Evolutionary conservation across 92 coral and sea anemone genomes (phyloP), one percentile per base, ranked within the genome.

Genomic region (Phenganax stokvisi): DNA sequence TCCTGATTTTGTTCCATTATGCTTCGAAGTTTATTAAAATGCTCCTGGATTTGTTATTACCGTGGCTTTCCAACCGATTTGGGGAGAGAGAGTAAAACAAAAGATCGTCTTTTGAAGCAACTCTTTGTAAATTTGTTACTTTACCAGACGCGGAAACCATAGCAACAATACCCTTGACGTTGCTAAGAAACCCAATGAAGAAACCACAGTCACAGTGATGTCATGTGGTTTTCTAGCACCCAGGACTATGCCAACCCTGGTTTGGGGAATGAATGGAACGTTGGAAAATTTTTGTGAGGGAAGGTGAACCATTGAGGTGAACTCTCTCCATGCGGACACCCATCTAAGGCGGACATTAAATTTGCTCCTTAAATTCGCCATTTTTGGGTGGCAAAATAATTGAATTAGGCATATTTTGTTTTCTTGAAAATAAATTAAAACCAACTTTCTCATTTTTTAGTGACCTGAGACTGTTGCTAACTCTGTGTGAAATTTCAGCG

Each of bases 1-100:
- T 90, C 91, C 71, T 76, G 80, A 13, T 66, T 70, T 10, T 77
- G 86, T 81, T 87, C 91, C 80, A 76, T 76, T 57, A 9, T 30
- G 5, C 57, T 27, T 20, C 55, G 8, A 27, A 15, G 67, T 76
- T 58, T 6, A 30, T 54, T 72, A 12, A 8, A 27, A 54, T 16
- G 15, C 51, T 20, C 54, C 6, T 27, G n/a, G 52, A 20, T 20
- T n/a, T 58, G 68, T 54, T 52, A 37, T 54, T 28, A 10, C n/a
- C 16, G 16, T 62, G 54, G 80, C 57, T 2, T 17, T 9, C 17
- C 28, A 7, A 60, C 51, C 80, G 80, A 76, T 57, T 52, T 76
- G 67, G 56, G 37, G 25, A 20, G 25, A 69, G 11, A 60, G 28
- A 51, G 25, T 57, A 29, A 52, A 57, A 20, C 12, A 10, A 29